These are phyloP conservation scores for Phataginus tetradactyla DNA, from an alignment of 2,797 vertebrate species.

Conservation along the genomic window DNA sequence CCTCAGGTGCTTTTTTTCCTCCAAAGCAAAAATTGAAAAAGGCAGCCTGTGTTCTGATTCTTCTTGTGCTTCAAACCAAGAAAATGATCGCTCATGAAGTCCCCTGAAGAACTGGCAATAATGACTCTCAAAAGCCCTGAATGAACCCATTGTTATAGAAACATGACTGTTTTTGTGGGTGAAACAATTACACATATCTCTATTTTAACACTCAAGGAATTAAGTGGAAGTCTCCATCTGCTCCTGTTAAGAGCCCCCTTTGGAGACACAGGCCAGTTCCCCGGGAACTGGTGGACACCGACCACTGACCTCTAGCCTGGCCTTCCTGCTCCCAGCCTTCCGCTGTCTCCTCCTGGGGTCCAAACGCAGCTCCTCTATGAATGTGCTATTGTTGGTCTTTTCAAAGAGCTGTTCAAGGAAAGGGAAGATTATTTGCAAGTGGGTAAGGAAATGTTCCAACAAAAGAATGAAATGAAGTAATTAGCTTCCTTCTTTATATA, in stretches of 20 bases:
- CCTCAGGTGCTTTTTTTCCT: neutral
- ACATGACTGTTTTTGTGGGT: rapidly evolving
- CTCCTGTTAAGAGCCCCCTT: neutral
- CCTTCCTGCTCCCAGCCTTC: neutral
- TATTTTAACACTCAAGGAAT: neutral
- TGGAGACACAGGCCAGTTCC: conserved; percentile 19
- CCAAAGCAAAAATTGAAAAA: neutral
- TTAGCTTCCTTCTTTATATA: conserved; percentile 50
- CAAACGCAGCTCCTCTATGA: neutral
- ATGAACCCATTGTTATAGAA: conserved; percentile 46
- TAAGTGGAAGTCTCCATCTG: conserved; percentile 23
- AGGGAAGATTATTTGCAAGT: conserved; percentile 2
- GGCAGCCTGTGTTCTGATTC: neutral
- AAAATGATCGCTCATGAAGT: neutral
- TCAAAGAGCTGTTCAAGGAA: conserved; percentile 47
- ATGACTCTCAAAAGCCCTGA: conserved; percentile 20
- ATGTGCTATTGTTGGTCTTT: neutral
- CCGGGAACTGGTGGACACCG: neutral
- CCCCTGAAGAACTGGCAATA: neutral
- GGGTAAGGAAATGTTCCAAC: conserved; percentile 6
- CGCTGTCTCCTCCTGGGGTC: conserved; percentile 57
- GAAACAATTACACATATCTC: neutral
- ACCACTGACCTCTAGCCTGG: conserved; percentile 52
- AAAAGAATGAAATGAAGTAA: conserved; percentile 59
- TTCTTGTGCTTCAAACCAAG: conserved; percentile 3